Base-by-base conservation (phyloP, 2,888 invertebrate genomes). In the Spialia ferax region DNA sequence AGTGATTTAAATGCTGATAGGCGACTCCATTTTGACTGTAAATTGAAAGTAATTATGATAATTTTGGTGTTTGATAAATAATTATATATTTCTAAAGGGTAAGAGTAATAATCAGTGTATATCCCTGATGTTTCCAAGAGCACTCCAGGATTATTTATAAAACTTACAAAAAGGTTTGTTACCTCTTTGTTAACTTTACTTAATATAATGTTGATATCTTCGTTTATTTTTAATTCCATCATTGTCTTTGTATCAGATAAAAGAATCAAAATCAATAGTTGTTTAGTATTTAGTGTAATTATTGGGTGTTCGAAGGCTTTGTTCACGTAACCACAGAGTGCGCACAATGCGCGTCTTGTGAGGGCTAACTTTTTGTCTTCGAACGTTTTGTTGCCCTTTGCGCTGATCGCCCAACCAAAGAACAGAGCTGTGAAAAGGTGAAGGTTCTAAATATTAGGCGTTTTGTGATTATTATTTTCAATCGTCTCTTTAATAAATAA, bases 311-410 rank as follows among this genome's bases (percentile, higher is more conserved):
- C 20, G 22, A 50, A 35, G 60, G 71, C 75, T 75, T 75, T 73
- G 73, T 77, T 73, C 69, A 59, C 73, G 71, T 69, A 71, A 73
- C 57, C 63, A 66, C 71, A 59, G 64, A 70, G 73, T 60, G 70
- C 65, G 72, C 70, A 76, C 75, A 75, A 77, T 77, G 70, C 72
- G 26, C 75, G 74, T 75, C 75, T 75, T 75, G 75, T 75, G 76
- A 72, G 77, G 77, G 71, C 75, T 69, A 63, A 78, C 81, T 82
- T 88, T 89, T 89, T 89, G 86, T 86, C 81, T 89, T 85, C 78
- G 66, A 70, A 75, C 77, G 77, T 79, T 83, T 81, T 48, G 76
- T 79, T 80, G 78, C 75, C 77, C 69, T 74, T 71, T 50, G 61
- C 42, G 61, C 56, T 71, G 22, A 48, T 48, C 18, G 20, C 18